These are phyloP conservation scores for Uloborus plumipes DNA, from an alignment of 2,888 invertebrate genomes.

Conservation along the genomic window DNA sequence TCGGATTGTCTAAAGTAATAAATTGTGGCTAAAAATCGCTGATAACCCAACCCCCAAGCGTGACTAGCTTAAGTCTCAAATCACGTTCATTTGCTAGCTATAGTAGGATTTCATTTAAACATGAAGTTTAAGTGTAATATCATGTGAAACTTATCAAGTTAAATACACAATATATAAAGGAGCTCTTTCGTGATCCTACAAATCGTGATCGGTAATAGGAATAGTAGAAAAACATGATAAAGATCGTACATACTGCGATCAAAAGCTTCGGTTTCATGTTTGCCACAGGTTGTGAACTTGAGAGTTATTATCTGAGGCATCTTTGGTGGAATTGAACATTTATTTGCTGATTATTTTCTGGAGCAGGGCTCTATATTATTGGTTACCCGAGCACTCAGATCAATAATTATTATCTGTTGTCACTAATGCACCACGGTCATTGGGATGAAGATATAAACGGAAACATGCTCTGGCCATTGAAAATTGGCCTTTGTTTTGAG, in stretches of 20 bases:
- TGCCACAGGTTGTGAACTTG: constrained; percentile 42
- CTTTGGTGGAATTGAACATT: constrained; percentile 19
- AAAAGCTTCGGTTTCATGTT: constrained; percentile 43
- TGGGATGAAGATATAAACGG: constrained; percentile 22
- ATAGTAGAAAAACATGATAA: constrained; percentile 60
- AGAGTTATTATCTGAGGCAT: constrained; percentile 43
- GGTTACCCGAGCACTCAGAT: constrained; percentile 2
- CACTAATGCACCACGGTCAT: constrained; percentile 16
- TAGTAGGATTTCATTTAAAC: constrained; percentile 62
- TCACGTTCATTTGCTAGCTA: constrained; percentile 58
- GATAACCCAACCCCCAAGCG: constrained; percentile 42
- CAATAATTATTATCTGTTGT: constrained; percentile 18
- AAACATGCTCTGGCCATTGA: not conserved
- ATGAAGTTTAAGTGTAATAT: constrained; percentile 61
- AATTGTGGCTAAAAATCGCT: constrained; percentile 52
- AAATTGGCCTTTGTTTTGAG: not conserved
- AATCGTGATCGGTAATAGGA: constrained; percentile 60
- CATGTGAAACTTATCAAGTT: constrained; percentile 62
- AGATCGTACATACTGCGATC: constrained; percentile 52
- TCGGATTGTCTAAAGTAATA: constrained; percentile 49
- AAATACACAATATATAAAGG: constrained; percentile 61
- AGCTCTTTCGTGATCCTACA: constrained; percentile 56
- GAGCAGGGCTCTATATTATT: constrained; percentile 12
- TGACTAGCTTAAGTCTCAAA: constrained; percentile 55
- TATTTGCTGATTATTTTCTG: constrained; percentile 34